These are phyloP conservation scores for Actenoides hombroni DNA, from an alignment of 2,113 vertebrate genomes.

Conservation along the genomic window DNA sequence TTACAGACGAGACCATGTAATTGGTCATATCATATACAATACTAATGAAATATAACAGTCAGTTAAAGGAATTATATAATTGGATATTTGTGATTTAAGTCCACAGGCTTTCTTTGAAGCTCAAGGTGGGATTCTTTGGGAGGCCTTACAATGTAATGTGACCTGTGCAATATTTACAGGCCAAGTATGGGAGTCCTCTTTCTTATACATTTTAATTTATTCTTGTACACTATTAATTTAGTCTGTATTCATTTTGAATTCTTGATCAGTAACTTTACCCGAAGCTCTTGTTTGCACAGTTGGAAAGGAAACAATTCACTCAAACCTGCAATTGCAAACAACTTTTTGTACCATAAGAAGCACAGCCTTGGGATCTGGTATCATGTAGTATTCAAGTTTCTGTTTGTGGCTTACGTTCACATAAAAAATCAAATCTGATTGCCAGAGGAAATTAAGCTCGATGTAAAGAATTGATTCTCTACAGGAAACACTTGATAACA, in stretches of 20 bases:
- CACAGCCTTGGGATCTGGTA: background rate
- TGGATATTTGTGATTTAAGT: background rate
- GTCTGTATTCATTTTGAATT: background rate
- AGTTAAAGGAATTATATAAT: background rate
- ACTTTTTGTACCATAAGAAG: background rate
- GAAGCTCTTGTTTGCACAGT: background rate
- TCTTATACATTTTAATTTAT: background rate
- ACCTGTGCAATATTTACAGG: background rate
- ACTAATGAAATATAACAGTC: background rate
- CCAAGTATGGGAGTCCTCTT: background rate
- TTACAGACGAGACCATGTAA: background rate
- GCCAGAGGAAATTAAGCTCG: conserved; percentile 26
- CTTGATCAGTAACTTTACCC: background rate
- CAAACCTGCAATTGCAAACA: background rate
- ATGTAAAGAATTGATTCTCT: background rate
- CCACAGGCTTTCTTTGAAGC: background rate
- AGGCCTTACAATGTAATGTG: background rate
- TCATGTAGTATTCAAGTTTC: background rate
- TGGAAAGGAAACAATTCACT: background rate
- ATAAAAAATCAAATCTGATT: conserved; percentile 32
- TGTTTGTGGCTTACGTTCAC: background rate
- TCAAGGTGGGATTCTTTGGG: background rate
- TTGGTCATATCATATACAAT: accelerated
- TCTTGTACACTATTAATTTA: background rate
- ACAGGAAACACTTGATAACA: conserved; percentile 37